phyloP scores from a whole-genome alignment of 2,113 vertebrate species.

The Phaethon lepturus region DNA sequence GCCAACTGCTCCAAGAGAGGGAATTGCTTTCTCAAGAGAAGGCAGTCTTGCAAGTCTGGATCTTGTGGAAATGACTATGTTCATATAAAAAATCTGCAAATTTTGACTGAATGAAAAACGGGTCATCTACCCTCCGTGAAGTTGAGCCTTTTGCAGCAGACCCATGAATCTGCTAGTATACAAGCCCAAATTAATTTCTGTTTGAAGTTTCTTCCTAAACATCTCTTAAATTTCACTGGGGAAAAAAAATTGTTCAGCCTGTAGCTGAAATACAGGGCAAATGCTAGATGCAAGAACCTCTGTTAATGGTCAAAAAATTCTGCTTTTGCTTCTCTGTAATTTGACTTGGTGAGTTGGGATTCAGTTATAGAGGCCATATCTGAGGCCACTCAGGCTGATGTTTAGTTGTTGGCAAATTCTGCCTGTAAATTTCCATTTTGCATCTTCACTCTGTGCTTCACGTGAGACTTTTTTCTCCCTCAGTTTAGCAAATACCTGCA shows the following conservation, averaged over 20 bases:
- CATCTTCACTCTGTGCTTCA: not conserved
- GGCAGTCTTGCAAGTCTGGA: not conserved
- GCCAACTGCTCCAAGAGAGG: not conserved
- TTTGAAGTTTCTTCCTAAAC: not conserved
- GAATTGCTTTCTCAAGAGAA: not conserved
- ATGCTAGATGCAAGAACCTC: not conserved
- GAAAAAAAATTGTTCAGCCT: not conserved
- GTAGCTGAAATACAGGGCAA: not conserved
- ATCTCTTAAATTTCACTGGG: not conserved
- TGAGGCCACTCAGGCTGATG: not conserved
- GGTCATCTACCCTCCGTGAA: not conserved
- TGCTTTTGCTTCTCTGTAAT: not conserved
- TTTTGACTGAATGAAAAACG: not conserved
- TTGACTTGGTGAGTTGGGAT: not conserved
- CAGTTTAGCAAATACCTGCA: not conserved
- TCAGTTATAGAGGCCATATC: rapidly evolving
- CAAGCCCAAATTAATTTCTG: not conserved
- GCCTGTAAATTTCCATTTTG: constrained; percentile 7
- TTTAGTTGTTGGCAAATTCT: not conserved
- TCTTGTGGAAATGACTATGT: not conserved
- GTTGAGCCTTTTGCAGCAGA: not conserved
- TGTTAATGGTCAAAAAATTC: not conserved
- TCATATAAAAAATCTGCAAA: not conserved
- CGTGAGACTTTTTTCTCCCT: not conserved
- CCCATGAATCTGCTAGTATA: not conserved